phyloP scores from a whole-genome alignment of 2,888 invertebrate species.

The Agonum fuliginosum region DNA sequence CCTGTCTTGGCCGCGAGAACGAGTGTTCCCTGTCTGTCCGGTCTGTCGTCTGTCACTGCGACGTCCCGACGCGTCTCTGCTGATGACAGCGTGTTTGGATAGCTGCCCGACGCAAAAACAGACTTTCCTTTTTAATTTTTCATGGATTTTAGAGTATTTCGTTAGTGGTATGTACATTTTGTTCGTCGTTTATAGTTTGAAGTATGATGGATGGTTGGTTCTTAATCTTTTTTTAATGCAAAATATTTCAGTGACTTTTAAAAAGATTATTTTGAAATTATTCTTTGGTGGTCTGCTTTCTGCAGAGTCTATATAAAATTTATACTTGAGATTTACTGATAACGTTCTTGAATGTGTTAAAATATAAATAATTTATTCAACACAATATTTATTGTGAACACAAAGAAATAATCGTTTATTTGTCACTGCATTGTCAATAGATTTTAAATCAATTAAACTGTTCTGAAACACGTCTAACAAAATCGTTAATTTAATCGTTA shows the following conservation, averaged over 20 bases:
- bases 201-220: slow-evolving; percentile 9
- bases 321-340: not conserved
- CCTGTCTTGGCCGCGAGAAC: not conserved
- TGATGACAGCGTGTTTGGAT: slow-evolving; percentile 42
- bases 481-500: slow-evolving; percentile 27
- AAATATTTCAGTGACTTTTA: no score
- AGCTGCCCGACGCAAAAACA: slow-evolving; percentile 19
- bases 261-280: no score
- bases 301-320: not conserved
- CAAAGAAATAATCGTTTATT: slow-evolving; percentile 7
- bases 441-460: slow-evolving; percentile 12
- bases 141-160: slow-evolving; percentile 15
- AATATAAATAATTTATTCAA: slow-evolving; percentile 21
- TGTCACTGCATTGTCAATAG: slow-evolving; percentile 3
- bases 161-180: slow-evolving; percentile 7
- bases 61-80: not conserved
- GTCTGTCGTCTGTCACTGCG: slow-evolving; percentile 16
- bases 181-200: slow-evolving; percentile 1
- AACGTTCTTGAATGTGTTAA: not conserved
- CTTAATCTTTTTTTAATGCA: not conserved
- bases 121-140: slow-evolving; percentile 19
- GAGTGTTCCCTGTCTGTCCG: slow-evolving; percentile 39
- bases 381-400: not conserved
- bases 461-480: not conserved
- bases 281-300: not conserved